A percentile compares a stretch with the other conserved stretches of the same genome.
These are phyloP conservation scores for Chaetogeoica ovagalla DNA, from an alignment of 2,888 invertebrate genomes.

Conservation along the genomic window DNA sequence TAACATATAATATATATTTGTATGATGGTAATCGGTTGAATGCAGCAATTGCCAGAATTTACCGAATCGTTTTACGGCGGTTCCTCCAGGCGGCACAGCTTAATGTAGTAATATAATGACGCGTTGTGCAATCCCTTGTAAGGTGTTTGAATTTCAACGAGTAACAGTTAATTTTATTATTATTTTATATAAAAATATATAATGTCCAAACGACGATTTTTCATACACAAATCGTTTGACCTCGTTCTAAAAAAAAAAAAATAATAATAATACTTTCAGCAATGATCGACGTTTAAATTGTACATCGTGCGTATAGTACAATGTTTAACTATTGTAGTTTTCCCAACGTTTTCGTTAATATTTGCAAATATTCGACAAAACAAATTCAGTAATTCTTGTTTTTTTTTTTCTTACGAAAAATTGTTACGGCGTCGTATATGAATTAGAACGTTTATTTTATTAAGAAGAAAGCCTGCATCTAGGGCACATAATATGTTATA, in stretches of 20 bases:
- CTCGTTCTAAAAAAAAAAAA: slow-evolving; percentile 6
- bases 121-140: slow-evolving; percentile 9
- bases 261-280: neutral
- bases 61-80: slow-evolving; percentile 23
- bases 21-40: neutral
- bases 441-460: neutral
- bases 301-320: neutral
- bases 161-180: slow-evolving; percentile 35
- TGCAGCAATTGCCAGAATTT: neutral
- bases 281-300: slow-evolving; percentile 1
- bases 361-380: neutral
- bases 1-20: neutral
- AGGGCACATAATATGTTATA: neutral
- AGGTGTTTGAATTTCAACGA: slow-evolving; percentile 29
- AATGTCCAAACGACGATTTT: neutral
- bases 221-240: slow-evolving; percentile 14
- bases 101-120: neutral
- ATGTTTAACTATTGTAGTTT: too few relatives aligned
- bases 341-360: neutral
- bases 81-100: neutral
- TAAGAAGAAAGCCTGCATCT: slow-evolving; percentile 38
- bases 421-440: neutral
- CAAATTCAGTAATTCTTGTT: neutral
- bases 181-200: too few relatives aligned
- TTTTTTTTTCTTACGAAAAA: neutral